phyloP scores from a whole-genome alignment of 2,797 vertebrate genomes.

The Coccyzus lansbergi region DNA sequence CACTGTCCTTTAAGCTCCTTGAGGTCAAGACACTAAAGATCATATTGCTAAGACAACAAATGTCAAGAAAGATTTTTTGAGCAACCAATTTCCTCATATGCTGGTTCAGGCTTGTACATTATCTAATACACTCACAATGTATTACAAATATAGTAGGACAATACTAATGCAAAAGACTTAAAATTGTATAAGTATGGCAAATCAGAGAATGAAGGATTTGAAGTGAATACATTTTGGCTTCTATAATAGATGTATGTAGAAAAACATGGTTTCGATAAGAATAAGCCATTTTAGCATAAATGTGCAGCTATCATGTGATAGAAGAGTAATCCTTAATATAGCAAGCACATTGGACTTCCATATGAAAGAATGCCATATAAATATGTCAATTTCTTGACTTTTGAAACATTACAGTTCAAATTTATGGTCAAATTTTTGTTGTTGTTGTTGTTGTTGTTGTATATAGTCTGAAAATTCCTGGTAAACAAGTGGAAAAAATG shows the following conservation, averaged over 20 bases:
- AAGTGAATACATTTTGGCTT: not conserved
- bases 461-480: not conserved
- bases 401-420: not conserved
- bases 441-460: not conserved
- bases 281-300: not conserved
- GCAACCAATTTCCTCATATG: not conserved
- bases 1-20: not conserved
- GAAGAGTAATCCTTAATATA: not conserved
- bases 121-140: too few species aligned
- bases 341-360: not conserved
- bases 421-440: not conserved
- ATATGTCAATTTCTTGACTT: not conserved
- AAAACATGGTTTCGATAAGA: not conserved
- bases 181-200: not conserved
- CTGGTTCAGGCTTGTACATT: not conserved
- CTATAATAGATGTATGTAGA: not conserved
- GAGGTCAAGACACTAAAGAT: not conserved
- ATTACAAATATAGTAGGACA: not conserved
- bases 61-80: not conserved
- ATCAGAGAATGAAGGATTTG: not conserved
- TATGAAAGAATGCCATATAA: not conserved
- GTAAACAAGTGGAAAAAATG: not conserved
- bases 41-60: not conserved
- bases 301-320: too few species aligned
- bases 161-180: not conserved